Conservation (phyloP, 2,888 invertebrate species). For the Drosophila limbata region DNA sequence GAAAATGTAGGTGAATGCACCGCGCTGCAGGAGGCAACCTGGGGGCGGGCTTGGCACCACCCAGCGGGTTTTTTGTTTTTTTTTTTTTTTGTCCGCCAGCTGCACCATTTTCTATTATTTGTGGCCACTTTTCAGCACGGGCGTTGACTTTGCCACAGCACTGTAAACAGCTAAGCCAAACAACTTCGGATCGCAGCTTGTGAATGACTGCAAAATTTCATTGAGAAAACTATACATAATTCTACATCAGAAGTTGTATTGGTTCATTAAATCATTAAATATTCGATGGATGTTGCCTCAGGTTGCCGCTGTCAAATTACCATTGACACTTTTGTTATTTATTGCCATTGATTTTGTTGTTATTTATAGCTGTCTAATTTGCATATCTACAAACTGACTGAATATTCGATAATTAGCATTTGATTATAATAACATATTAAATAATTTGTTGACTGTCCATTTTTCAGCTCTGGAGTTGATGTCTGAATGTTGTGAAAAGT, state of each 20-base stretch:
- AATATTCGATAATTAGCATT: constrained; percentile 51
- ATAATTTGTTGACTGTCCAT: not conserved
- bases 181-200: not conserved
- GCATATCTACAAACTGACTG: constrained; percentile 66
- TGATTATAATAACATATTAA: constrained; percentile 29
- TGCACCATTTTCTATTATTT: constrained; percentile 59
- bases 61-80: constrained; percentile 6
- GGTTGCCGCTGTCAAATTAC: constrained; percentile 55
- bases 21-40: constrained; percentile 34
- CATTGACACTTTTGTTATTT: constrained; percentile 53
- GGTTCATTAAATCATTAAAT: constrained; percentile 28
- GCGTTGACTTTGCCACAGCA: constrained; percentile 64
- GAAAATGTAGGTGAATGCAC: constrained; percentile 79
- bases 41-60: constrained; percentile 1
- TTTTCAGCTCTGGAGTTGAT: not conserved
- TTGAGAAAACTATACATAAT: constrained; percentile 3
- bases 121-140: constrained; percentile 66
- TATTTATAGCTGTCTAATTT: constrained; percentile 57
- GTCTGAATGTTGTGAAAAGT: constrained; percentile 1
- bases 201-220: not conserved
- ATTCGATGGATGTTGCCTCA: constrained; percentile 19
- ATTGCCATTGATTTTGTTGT: constrained; percentile 28
- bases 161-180: constrained; percentile 38
- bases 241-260: not conserved
- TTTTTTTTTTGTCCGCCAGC: constrained; percentile 40